Evolutionary conservation across 2,797 vertebrate species (phyloP).

Genomic region (Coilia nasus): DNA sequence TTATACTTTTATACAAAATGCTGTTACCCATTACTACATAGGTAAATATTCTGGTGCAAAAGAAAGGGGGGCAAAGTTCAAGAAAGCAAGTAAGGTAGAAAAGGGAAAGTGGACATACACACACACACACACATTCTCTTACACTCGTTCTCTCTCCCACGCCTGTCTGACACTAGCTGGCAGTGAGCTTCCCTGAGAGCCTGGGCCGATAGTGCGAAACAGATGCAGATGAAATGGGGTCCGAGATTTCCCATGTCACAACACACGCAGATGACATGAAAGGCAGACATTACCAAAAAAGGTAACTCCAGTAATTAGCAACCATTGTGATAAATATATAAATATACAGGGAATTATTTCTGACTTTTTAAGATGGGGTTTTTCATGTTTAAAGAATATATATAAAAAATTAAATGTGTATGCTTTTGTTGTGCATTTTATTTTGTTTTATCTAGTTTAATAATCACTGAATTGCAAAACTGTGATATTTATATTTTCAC

Average conservation of each 20-base stretch:
- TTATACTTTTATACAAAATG: neutral
- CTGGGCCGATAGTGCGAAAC: slow-evolving; percentile 71
- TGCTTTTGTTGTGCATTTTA: neutral
- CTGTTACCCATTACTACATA: neutral
- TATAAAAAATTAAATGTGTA: no score
- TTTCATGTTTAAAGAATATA: no score
- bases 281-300: neutral
- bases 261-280: slow-evolving; percentile 39
- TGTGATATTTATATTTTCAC: neutral
- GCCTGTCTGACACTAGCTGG: slow-evolving; percentile 64
- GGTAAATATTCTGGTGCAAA: neutral
- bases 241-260: slow-evolving; percentile 58
- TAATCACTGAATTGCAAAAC: neutral
- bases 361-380: no score
- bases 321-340: neutral
- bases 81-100: neutral
- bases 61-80: neutral
- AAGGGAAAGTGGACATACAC: neutral
- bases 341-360: no score
- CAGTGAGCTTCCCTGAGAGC: slow-evolving; percentile 60
- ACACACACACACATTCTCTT: no score
- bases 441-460: neutral
- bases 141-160: slow-evolving; percentile 48
- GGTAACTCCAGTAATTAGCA: neutral
- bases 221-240: slow-evolving; percentile 76